phyloP scores from a whole-genome alignment of 2,113 vertebrate genomes.

The human (Homo sapiens) region DNA sequence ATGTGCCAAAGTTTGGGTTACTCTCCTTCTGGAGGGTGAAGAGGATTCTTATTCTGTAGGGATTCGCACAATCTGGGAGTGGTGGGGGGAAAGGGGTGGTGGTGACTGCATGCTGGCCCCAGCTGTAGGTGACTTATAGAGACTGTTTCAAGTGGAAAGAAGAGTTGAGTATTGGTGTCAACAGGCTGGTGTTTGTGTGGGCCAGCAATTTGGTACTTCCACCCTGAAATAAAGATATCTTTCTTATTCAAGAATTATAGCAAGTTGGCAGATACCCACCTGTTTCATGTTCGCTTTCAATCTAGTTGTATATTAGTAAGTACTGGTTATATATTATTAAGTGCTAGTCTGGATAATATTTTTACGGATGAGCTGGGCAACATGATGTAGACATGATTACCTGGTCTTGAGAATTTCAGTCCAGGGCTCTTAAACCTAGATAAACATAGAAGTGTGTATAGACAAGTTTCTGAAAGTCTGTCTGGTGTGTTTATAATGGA shows the following conservation, averaged over 20 bases:
- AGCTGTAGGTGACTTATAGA: neutral
- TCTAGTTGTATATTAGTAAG: neutral
- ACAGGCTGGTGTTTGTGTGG: neutral
- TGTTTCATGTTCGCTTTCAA: neutral
- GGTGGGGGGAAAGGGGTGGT: accelerated
- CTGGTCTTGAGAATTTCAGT: conserved; percentile 22
- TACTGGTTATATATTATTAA: neutral
- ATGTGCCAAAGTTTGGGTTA: neutral
- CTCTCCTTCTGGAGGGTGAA: conserved; percentile 15
- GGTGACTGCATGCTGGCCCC: neutral
- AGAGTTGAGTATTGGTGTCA: neutral
- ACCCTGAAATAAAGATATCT: neutral
- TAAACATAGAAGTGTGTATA: neutral
- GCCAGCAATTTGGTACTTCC: neutral
- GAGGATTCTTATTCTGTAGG: neutral
- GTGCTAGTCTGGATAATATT: neutral
- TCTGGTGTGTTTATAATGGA: neutral
- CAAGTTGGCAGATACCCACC: neutral
- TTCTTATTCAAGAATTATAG: neutral
- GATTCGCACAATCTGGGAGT: neutral
- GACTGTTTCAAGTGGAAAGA: neutral
- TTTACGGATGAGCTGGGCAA: neutral
- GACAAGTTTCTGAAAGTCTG: neutral
- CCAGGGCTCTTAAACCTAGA: neutral
- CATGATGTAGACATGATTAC: neutral